Conservation (phyloP, 2,113 vertebrate genomes). For the Daboia siamensis region DNA sequence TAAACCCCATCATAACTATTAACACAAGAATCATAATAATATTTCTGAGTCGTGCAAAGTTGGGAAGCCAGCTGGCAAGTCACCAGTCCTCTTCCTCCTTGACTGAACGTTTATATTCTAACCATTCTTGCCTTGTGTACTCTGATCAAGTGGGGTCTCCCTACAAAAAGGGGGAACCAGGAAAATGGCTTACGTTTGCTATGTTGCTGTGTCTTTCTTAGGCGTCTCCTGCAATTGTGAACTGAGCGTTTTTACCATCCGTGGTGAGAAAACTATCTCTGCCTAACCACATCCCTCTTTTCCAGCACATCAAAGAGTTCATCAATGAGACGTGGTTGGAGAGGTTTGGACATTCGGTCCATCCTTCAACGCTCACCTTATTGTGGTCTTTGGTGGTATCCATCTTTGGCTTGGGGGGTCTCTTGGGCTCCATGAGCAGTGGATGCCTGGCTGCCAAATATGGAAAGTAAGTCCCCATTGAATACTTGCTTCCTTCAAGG, state of each 20-base stretch:
- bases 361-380: conserved; percentile 65
- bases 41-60: too few relatives aligned
- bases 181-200: not conserved
- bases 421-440: conserved; percentile 68
- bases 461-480: conserved; percentile 69
- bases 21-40: too few relatives aligned
- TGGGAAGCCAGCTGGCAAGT: too few relatives aligned
- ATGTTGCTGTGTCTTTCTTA: not conserved
- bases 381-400: conserved; percentile 77
- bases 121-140: too few relatives aligned
- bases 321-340: conserved; percentile 80
- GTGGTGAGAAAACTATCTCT: not conserved
- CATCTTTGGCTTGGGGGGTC: conserved; percentile 69
- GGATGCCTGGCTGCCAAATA: conserved; percentile 69
- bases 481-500: not conserved
- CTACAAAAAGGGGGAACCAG: too few relatives aligned
- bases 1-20: too few relatives aligned
- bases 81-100: too few relatives aligned
- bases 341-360: conserved; percentile 63
- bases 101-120: too few relatives aligned
- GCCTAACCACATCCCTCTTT: not conserved
- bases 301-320: conserved; percentile 82
- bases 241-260: too few relatives aligned
- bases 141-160: too few relatives aligned
- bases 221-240: too few relatives aligned